These are phyloP conservation scores for Aldabrachelys gigantea DNA, from an alignment of 2,113 vertebrate species.

Conservation along the genomic window DNA sequence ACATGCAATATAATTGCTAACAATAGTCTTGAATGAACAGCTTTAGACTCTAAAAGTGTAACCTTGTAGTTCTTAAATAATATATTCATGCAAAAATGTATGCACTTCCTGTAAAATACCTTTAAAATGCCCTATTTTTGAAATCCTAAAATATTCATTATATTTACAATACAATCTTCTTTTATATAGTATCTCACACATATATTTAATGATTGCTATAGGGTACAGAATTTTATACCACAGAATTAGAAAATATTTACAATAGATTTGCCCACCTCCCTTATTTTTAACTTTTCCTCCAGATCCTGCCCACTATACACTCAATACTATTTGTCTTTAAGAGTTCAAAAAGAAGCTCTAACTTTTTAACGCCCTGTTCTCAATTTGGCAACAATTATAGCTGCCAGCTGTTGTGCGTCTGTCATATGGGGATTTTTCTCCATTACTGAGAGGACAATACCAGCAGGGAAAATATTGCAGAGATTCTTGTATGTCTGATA, in stretches of 20 bases:
- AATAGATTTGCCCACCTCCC: constrained; percentile 54
- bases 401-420: constrained; percentile 96
- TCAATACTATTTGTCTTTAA: background rate
- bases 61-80: constrained; percentile 68
- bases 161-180: constrained; percentile 73
- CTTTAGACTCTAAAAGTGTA: constrained; percentile 70
- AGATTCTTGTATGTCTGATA: constrained; percentile 99
- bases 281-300: background rate
- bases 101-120: constrained; percentile 80
- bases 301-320: background rate
- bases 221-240: constrained; percentile 67
- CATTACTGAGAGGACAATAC: constrained; percentile 96
- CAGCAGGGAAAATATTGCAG: constrained; percentile 97
- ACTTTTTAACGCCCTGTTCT: constrained; percentile 87
- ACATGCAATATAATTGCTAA: constrained; percentile 82
- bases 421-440: constrained; percentile 97
- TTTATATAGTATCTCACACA: constrained; percentile 57
- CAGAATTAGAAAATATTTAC: constrained; percentile 67
- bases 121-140: constrained; percentile 78
- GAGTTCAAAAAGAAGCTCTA: constrained; percentile 20
- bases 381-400: constrained; percentile 95
- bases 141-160: constrained; percentile 79
- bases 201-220: constrained; percentile 58
- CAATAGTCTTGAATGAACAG: constrained; percentile 69
- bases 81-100: constrained; percentile 93